phyloP scores from a whole-genome alignment of 2,113 vertebrate genomes.

The Condylura cristata region DNA sequence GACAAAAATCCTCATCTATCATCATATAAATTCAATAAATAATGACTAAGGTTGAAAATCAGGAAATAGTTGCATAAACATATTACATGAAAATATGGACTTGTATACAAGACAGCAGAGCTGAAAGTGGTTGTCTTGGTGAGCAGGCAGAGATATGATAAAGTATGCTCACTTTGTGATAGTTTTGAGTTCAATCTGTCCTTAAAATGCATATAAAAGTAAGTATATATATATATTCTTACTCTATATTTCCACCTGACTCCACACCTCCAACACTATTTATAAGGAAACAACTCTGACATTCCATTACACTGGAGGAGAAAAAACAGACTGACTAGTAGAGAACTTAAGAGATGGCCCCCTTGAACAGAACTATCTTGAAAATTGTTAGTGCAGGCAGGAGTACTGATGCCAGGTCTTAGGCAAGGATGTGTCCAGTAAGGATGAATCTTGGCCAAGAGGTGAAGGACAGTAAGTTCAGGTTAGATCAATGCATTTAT shows the following conservation, averaged over 20 bases:
- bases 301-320: not conserved
- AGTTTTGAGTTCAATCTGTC: not conserved
- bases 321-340: not conserved
- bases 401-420: not conserved
- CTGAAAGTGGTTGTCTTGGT: not conserved
- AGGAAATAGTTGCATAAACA: not conserved
- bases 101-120: not conserved
- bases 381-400: not conserved
- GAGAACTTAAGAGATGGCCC: not conserved
- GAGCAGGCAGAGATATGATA: not conserved
- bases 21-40: not conserved
- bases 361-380: not conserved
- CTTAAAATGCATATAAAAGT: not conserved
- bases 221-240: no score
- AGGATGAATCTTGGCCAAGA: not conserved
- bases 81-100: not conserved
- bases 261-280: not conserved
- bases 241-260: not conserved
- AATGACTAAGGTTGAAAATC: not conserved
- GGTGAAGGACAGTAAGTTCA: not conserved
- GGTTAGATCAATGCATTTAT: not conserved
- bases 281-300: not conserved
- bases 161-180: not conserved
- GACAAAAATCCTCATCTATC: not conserved
- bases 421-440: not conserved